A percentile compares a stretch with the other conserved stretches of the same genome.
These are phyloP conservation scores for Pangasius sanitwongsei DNA, from an alignment of 2,797 vertebrate genomes.

Conservation along the genomic window DNA sequence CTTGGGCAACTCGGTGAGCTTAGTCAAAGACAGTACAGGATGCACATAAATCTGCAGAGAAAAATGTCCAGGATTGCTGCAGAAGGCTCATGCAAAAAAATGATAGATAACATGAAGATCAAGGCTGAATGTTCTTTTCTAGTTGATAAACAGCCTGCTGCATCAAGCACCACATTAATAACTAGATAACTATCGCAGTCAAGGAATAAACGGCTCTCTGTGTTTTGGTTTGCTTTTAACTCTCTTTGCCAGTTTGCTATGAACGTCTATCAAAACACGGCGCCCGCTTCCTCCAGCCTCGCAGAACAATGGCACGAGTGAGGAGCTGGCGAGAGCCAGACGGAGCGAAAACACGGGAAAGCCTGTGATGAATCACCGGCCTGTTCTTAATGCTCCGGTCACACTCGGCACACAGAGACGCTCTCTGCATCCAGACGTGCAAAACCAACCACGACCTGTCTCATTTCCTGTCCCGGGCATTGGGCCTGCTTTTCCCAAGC, in stretches of 20 bases:
- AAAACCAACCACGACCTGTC: slow-evolving; percentile 30
- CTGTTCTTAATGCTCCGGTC: slow-evolving; percentile 24
- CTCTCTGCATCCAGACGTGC: slow-evolving; percentile 38
- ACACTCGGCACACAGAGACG: slow-evolving; percentile 29
- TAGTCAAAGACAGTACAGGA: not conserved
- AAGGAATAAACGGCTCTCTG: not conserved
- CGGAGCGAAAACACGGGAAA: slow-evolving; percentile 45
- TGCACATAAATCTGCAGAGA: not conserved
- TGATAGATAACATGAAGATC: not conserved
- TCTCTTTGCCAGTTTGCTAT: not conserved
- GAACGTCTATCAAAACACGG: slow-evolving; percentile 22
- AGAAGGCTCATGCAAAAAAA: not conserved
- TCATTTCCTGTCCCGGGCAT: slow-evolving; percentile 40
- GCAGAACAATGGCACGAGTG: slow-evolving; percentile 32
- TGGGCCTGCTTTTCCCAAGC: slow-evolving; percentile 1
- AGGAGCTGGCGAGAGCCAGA: slow-evolving; percentile 31
- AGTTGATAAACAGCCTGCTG: not conserved
- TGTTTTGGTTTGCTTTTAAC: slow-evolving; percentile 14
- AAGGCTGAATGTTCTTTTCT: slow-evolving; percentile 14
- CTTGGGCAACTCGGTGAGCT: not conserved
- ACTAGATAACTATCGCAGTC: not conserved
- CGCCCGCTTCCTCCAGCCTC: slow-evolving; percentile 19
- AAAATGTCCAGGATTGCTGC: not conserved
- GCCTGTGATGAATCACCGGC: slow-evolving; percentile 40
- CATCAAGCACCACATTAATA: slow-evolving; percentile 18